Conservation (phyloP, 1,140 invertebrate species). For the Cecropterus lyciades region DNA sequence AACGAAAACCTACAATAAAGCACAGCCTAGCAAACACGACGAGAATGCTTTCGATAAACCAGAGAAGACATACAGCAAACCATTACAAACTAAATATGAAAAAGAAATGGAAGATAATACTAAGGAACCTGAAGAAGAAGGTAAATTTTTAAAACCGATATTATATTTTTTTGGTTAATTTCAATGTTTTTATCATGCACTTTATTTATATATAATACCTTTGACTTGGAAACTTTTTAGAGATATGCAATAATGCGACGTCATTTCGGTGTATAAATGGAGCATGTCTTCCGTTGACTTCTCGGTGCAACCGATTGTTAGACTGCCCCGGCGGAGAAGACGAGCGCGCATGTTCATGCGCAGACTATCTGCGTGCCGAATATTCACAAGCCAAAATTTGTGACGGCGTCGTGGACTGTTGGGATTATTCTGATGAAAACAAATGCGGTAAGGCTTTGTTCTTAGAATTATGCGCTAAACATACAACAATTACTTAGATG, state of each 20-base stretch:
- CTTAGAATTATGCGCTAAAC: too few relatives aligned
- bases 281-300: slow-evolving; percentile 87
- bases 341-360: slow-evolving; percentile 90
- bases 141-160: slow-evolving; percentile 33
- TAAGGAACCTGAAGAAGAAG: slow-evolving; percentile 48
- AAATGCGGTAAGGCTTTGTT: slow-evolving; percentile 87
- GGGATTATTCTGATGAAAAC: slow-evolving; percentile 92
- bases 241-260: slow-evolving; percentile 80
- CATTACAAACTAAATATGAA: slow-evolving; percentile 51
- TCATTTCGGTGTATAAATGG: slow-evolving; percentile 86
- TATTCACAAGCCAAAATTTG: slow-evolving; percentile 90
- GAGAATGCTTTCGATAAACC: slow-evolving; percentile 67
- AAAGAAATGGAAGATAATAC: slow-evolving; percentile 54
- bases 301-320: slow-evolving; percentile 89
- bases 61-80: slow-evolving; percentile 67
- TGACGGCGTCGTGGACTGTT: slow-evolving; percentile 91
- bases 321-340: slow-evolving; percentile 90
- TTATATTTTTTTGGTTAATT: not conserved
- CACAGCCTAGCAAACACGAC: slow-evolving; percentile 75
- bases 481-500: too few relatives aligned
- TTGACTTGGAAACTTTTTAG: slow-evolving; percentile 50
- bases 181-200: not conserved
- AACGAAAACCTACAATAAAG: slow-evolving; percentile 87
- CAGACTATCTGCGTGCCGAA: slow-evolving; percentile 89
- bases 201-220: not conserved